Percentiles rank a stretch among this genome's conserved stretches.
Evolutionary conservation across 2,797 vertebrate species (phyloP).

Genomic region (Poeciliopsis presidionis): DNA sequence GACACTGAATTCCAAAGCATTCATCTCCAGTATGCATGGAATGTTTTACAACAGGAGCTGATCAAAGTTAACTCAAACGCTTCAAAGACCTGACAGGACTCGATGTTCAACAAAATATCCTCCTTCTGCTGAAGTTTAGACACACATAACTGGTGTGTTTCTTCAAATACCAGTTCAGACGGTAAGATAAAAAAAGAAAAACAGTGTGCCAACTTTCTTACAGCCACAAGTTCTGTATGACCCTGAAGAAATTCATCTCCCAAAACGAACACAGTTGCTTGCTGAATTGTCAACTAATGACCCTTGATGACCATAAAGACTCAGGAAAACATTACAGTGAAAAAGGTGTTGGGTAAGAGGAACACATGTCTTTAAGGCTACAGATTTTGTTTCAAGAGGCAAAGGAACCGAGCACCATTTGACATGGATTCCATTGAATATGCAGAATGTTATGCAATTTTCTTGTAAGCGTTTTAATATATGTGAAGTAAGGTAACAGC

Average conservation of each 20-base stretch:
- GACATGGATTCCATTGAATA: background rate
- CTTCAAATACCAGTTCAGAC: background rate
- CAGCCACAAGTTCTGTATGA: constrained; percentile 48
- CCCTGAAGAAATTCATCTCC: constrained; percentile 54
- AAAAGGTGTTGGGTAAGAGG: constrained; percentile 29
- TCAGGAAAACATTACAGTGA: constrained; percentile 32
- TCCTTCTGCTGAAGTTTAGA: background rate
- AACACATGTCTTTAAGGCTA: constrained; percentile 9
- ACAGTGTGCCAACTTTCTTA: background rate
- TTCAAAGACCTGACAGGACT: background rate
- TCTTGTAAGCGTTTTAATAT: constrained; percentile 14
- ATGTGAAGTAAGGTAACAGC: constrained; percentile 39
- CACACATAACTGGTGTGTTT: background rate
- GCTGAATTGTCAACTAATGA: constrained; percentile 38
- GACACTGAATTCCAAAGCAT: no score
- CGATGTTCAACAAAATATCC: background rate
- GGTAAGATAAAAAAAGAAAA: background rate
- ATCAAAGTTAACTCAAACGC: background rate
- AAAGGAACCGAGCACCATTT: background rate
- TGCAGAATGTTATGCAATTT: background rate
- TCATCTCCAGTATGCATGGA: background rate
- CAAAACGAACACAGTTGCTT: constrained; percentile 76
- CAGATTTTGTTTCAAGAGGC: constrained; percentile 10
- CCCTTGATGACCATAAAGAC: constrained; percentile 43
- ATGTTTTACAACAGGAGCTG: background rate